A percentile compares a stretch with the other conserved stretches of the same genome.
Evolutionary conservation across 2,113 vertebrate species (phyloP).

Genomic region (Hippocampus abdominalis): DNA sequence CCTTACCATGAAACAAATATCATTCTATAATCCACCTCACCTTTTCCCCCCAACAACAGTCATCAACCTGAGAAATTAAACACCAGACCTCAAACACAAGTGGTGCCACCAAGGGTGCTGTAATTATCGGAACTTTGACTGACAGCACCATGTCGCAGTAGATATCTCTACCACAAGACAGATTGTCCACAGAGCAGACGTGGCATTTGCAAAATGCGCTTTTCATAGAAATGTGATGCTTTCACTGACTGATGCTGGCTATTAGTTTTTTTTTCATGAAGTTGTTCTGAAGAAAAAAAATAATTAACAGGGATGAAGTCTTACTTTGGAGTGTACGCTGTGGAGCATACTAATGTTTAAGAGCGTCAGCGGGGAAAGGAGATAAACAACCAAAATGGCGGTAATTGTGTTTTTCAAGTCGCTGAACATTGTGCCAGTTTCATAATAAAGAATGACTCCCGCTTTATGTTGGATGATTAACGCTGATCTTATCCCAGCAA

Average conservation of each 20-base stretch:
- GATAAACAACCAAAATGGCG: conserved; percentile 1
- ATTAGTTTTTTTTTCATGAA: background rate
- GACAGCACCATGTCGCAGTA: background rate
- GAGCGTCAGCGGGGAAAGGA: background rate
- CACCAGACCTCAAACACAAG: background rate
- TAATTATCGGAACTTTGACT: background rate
- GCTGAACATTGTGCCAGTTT: background rate
- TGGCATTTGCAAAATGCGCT: too few species aligned
- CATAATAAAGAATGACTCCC: conserved; percentile 8
- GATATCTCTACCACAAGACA: background rate
- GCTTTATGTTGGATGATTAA: conserved; percentile 18
- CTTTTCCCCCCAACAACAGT: background rate
- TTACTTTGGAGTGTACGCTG: background rate
- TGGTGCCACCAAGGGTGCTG: background rate
- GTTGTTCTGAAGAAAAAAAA: too few species aligned
- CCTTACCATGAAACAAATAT: background rate
- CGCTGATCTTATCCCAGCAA: conserved; percentile 13
- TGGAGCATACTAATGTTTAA: background rate
- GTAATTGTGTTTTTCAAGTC: conserved; percentile 1
- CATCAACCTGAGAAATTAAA: background rate
- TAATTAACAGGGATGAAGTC: background rate
- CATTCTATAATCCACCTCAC: background rate
- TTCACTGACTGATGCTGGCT: background rate
- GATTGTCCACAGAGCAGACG: background rate
- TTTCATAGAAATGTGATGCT: background rate